Evolutionary conservation across 1,140 invertebrate genomes (phyloP).

Genomic region (Carcinoscorpius rotundicauda): DNA sequence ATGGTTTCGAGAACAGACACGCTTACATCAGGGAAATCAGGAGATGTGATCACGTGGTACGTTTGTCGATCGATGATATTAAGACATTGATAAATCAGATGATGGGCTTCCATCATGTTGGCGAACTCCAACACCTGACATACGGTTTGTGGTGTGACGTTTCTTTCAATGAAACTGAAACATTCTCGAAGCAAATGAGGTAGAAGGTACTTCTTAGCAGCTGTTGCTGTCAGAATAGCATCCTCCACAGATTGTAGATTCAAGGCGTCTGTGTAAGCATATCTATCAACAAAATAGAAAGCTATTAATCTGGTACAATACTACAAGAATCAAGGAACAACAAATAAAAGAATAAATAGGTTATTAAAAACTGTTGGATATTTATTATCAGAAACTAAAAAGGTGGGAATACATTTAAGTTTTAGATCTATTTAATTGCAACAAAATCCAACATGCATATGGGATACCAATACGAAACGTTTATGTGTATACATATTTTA

Average conservation of each 20-base stretch:
- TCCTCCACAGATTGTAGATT: slow-evolving; percentile 27
- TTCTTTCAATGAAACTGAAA: slow-evolving; percentile 27
- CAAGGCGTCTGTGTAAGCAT: slow-evolving; percentile 24
- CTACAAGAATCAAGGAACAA: too few species aligned
- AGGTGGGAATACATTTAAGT: too few species aligned
- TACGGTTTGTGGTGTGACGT: slow-evolving; percentile 26
- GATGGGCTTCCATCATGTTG: slow-evolving; percentile 25
- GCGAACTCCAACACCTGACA: slow-evolving; percentile 29
- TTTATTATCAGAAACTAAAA: too few species aligned
- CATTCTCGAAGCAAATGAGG: slow-evolving; percentile 27
- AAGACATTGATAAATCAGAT: slow-evolving; percentile 27
- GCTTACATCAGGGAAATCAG: slow-evolving; percentile 21
- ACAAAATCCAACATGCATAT: too few species aligned
- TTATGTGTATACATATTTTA: too few species aligned
- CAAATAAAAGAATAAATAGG: too few species aligned
- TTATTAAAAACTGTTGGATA: too few species aligned
- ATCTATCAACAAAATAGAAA: slow-evolving; percentile 4
- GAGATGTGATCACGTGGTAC: slow-evolving; percentile 25
- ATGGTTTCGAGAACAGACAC: slow-evolving; percentile 25
- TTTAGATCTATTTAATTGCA: too few species aligned
- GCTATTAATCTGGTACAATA: too few species aligned
- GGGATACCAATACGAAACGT: too few species aligned
- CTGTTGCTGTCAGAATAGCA: slow-evolving; percentile 28
- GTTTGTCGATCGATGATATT: slow-evolving; percentile 29
- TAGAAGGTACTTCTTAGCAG: slow-evolving; percentile 28